phyloP scores from a whole-genome alignment of 2,888 invertebrate genomes.

The Lasius platythorax region DNA sequence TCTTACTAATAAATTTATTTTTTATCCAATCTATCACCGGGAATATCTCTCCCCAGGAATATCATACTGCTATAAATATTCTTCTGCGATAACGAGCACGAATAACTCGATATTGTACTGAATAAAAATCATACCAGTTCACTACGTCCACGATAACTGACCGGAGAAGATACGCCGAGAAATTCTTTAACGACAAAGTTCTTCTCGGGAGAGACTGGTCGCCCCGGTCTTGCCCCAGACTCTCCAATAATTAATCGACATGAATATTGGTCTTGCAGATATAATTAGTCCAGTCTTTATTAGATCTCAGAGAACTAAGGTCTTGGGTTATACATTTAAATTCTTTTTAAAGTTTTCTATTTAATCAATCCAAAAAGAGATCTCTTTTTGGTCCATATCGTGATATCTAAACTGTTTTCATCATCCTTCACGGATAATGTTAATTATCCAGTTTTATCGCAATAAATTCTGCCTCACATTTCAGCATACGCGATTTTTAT shows the following conservation, averaged over 20 bases:
- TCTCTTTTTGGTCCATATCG: conserved; percentile 39
- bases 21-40: background rate
- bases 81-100: conserved; percentile 38
- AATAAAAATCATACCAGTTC: conserved; percentile 47
- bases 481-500: conserved; percentile 23
- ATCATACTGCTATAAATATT: conserved; percentile 39
- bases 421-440: background rate
- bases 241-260: conserved; percentile 64
- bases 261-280: conserved; percentile 37
- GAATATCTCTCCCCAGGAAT: background rate
- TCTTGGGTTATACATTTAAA: conserved; percentile 23
- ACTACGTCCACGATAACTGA: conserved; percentile 40
- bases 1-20: conserved; percentile 18
- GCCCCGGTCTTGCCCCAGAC: conserved; percentile 59
- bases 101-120: conserved; percentile 33
- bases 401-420: conserved; percentile 22
- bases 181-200: conserved; percentile 51
- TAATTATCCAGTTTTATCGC: conserved; percentile 36
- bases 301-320: conserved; percentile 1
- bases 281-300: conserved; percentile 39
- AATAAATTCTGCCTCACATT: conserved; percentile 34
- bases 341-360: conserved; percentile 23
- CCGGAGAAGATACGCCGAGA: conserved; percentile 29
- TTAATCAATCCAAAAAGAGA: background rate
- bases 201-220: conserved; percentile 54